Conservation (phyloP, 1,140 invertebrate genomes). For the Kradibia gibbosae region DNA sequence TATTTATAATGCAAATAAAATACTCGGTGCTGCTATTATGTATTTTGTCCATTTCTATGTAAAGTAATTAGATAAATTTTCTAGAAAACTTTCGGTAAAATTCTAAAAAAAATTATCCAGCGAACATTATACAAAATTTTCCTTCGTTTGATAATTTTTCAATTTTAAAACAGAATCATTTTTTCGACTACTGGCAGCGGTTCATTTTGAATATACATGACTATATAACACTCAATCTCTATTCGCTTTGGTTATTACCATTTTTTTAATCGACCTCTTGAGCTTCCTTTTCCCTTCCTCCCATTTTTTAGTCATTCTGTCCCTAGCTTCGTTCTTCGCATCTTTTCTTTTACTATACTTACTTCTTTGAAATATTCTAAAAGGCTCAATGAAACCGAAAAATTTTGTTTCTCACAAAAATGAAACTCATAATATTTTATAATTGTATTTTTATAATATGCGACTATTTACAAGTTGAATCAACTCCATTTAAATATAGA, state of each 20-base stretch:
- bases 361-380: neutral
- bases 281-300: neutral
- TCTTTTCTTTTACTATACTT: neutral
- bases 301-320: neutral
- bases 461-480: neutral
- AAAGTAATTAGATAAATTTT: neutral
- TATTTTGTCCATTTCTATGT: neutral
- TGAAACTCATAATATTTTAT: neutral
- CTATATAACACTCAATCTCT: neutral
- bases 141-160: constrained; percentile 42
- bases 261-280: constrained; percentile 30
- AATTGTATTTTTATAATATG: neutral
- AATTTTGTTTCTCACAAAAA: neutral
- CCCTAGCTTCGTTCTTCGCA: neutral
- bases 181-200: neutral
- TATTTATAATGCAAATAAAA: neutral
- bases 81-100: neutral
- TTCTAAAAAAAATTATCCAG: neutral
- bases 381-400: neutral
- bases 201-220: neutral
- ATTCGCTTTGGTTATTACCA: constrained; percentile 24
- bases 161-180: constrained; percentile 23
- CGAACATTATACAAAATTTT: constrained; percentile 54
- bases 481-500: too few species aligned
- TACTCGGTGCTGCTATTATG: neutral